Evolutionary conservation across 2,888 invertebrate genomes (phyloP), one percentile per base, ranked within the genome.

Genomic region (Eristalis intricaria): DNA sequence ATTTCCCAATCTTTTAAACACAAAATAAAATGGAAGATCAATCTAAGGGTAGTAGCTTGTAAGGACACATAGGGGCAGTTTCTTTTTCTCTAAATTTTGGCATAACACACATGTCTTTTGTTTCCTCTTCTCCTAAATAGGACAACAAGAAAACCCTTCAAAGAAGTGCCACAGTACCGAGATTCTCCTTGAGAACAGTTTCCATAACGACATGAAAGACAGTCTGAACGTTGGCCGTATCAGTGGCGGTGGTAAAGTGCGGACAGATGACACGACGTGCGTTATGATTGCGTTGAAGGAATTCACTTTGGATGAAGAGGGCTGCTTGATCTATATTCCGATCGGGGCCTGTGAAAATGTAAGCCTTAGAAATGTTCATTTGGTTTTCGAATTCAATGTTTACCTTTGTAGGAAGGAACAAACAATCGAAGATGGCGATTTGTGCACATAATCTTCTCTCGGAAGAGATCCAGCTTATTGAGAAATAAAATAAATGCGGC

Each of bases 171-270:
- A 94, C 94, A 86, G 94, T 94, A 64, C 94, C 94, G 64, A 95
- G 93, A 92, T 95, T 95, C 89, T 95, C 95, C 86, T 94, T 94
- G 78, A 95, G 94, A 56, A 95, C 95, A 90, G 95, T 95, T 91
- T 95, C 95, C 95, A 95, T 95, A 81, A 95, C 95, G 50, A 95
- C 94, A 90, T 95, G 95, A 90, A 95, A 95, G 35, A 95, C 95
- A 22, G 95, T 95, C 91, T 95, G 95, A 40, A 95, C 95, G 91
- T 95, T 95, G 89, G 94, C 94, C 29, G 95, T 95, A 90, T 95
- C 95, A 0, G 95, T 95, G 38, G 95, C 95, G 13, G 95, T 95
- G 58, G 95, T 95, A 91, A 95, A 95, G 92, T 95, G 95, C 1
- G 95, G 95, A 91, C 95, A 95, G 35, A 95, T 92, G 13, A 95